phyloP scores from a whole-genome alignment of 2,113 vertebrate species.

The Ophiodon elongatus region DNA sequence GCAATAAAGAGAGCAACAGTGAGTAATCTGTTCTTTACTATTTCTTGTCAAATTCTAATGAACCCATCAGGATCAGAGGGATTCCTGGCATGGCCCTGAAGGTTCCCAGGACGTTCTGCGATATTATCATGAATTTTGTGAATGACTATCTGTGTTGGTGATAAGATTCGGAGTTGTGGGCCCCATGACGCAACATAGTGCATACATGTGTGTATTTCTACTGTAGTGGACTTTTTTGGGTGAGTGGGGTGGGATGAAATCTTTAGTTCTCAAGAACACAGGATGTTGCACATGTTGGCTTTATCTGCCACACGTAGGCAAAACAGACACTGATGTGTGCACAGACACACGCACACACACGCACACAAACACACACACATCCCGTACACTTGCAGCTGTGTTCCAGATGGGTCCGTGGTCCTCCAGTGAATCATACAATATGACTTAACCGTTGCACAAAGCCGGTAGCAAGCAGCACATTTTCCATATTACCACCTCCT shows the following conservation, averaged over 20 bases:
- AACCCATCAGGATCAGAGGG: constrained; percentile 18
- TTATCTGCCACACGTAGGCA: constrained; percentile 51
- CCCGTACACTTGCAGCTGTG: constrained; percentile 63
- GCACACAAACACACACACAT: constrained; percentile 37
- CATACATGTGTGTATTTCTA: background rate
- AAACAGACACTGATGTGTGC: background rate
- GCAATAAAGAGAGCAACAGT: background rate
- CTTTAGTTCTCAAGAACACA: constrained; percentile 30
- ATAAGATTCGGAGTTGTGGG: background rate
- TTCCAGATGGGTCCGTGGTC: constrained; percentile 68
- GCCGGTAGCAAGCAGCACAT: constrained; percentile 70
- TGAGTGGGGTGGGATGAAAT: constrained; percentile 12
- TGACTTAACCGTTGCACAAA: constrained; percentile 59
- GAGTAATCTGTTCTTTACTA: constrained; percentile 1
- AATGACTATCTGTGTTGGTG: constrained; percentile 27
- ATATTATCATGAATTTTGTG: constrained; percentile 1
- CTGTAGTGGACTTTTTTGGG: constrained; percentile 6
- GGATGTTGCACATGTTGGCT: constrained; percentile 52
- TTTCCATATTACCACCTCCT: constrained; percentile 75
- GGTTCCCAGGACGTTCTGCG: background rate
- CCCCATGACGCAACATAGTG: background rate
- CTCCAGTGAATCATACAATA: constrained; percentile 64
- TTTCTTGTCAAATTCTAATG: background rate
- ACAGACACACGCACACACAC: constrained; percentile 33
- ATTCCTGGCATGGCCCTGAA: constrained; percentile 19